phyloP scores from a whole-genome alignment of 2,113 vertebrate genomes.

The Nipponia nippon region DNA sequence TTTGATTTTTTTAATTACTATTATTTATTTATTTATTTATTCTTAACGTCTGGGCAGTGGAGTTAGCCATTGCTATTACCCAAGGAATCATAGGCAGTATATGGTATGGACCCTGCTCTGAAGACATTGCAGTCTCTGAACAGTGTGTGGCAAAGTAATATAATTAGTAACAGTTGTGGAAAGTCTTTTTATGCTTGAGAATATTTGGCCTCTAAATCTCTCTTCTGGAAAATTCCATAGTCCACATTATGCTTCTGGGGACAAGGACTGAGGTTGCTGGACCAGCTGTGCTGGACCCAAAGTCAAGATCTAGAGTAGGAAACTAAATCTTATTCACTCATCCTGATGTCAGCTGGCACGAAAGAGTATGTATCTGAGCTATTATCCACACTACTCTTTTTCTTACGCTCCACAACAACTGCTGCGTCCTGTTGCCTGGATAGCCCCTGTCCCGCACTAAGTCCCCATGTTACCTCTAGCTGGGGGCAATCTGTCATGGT shows the following conservation, averaged over 20 bases:
- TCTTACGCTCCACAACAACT: neutral
- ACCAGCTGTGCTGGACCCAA: neutral
- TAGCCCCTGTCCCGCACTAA: neutral
- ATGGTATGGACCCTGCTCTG: neutral
- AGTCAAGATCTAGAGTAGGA: neutral
- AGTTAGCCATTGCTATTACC: neutral
- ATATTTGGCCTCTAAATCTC: neutral
- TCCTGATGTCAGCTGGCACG: neutral
- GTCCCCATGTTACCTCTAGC: rapidly evolving
- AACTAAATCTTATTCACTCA: neutral
- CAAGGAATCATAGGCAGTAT: neutral
- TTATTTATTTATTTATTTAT: neutral
- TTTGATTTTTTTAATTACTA: neutral
- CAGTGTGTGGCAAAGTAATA: neutral
- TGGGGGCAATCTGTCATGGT: rapidly evolving
- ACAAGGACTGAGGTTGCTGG: neutral
- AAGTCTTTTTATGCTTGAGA: neutral
- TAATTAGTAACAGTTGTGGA: neutral
- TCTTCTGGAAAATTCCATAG: neutral
- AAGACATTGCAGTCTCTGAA: neutral
- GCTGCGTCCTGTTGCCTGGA: neutral
- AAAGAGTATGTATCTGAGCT: neutral
- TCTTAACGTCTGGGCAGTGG: neutral
- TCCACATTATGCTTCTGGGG: neutral
- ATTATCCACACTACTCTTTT: neutral